Conservation (phyloP, 2,113 vertebrate species). For the Sinocyclocheilus grahami region DNA sequence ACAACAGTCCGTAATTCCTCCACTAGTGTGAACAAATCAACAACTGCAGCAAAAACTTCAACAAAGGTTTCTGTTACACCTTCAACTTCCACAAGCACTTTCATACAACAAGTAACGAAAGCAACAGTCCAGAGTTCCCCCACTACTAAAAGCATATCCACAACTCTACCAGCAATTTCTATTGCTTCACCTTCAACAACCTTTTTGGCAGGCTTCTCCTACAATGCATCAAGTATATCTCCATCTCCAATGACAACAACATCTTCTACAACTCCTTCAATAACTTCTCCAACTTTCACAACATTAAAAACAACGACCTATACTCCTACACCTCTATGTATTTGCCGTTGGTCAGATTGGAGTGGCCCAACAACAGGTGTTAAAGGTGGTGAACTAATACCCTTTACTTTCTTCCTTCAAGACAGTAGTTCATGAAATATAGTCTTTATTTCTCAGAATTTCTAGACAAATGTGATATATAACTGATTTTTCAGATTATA, state of each 20-base stretch:
- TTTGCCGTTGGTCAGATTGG: slow-evolving; percentile 35
- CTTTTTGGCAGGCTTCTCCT: no score
- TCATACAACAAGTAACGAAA: neutral
- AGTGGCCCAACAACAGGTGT: slow-evolving; percentile 47
- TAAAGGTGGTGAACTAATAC: slow-evolving; percentile 53
- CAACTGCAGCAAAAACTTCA: neutral
- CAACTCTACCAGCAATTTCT: neutral
- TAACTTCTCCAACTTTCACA: neutral
- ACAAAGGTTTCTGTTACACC: neutral
- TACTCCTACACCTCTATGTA: slow-evolving; percentile 2
- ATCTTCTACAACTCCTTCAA: slow-evolving; percentile 12
- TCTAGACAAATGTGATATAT: no score
- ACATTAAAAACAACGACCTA: neutral
- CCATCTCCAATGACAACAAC: neutral
- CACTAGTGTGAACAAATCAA: neutral
- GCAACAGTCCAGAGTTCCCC: neutral
- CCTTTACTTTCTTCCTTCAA: neutral
- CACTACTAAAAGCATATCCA: neutral
- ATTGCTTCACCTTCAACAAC: neutral
- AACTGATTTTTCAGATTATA: no score
- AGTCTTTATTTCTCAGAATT: neutral
- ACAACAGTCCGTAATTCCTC: no score
- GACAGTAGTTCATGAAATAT: neutral
- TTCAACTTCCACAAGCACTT: neutral
- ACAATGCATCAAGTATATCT: slow-evolving; percentile 20